These are phyloP conservation scores for Hedya salicella DNA, from an alignment of 2,888 invertebrate species.

Conservation along the genomic window DNA sequence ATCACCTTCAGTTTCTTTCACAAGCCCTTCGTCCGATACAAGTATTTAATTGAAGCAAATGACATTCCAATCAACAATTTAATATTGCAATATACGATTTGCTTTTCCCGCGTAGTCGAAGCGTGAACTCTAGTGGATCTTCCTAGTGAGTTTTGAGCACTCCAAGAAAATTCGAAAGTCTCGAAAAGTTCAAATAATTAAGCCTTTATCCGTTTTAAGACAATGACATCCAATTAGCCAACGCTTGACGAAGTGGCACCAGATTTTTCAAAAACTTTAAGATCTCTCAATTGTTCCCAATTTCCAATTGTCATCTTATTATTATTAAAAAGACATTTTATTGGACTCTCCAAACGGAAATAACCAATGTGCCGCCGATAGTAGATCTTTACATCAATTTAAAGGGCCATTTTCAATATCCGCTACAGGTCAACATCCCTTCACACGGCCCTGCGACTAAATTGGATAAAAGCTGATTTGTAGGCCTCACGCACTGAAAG, in stretches of 20 bases:
- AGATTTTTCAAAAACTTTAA: conserved; percentile 57
- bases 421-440: conserved; percentile 75
- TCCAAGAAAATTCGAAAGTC: conserved; percentile 1
- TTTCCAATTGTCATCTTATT: conserved; percentile 53
- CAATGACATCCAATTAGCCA: conserved; percentile 78
- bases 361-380: conserved; percentile 70
- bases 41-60: conserved; percentile 10
- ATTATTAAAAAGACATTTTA: conserved; percentile 15
- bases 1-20: background rate
- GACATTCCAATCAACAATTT: conserved; percentile 33
- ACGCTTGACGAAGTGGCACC: conserved; percentile 57
- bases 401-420: conserved; percentile 79
- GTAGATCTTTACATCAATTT: conserved; percentile 74
- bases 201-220: conserved; percentile 71
- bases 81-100: conserved; percentile 14
- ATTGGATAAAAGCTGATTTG: conserved; percentile 77
- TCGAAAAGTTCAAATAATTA: conserved; percentile 72
- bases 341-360: conserved; percentile 56
- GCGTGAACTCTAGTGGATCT: conserved; percentile 32
- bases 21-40: conserved; percentile 31
- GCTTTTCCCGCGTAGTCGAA: conserved; percentile 12
- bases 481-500: conserved; percentile 67
- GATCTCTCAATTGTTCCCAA: conserved; percentile 54
- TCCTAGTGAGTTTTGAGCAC: conserved; percentile 1
- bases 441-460: conserved; percentile 69